These are phyloP conservation scores for Myrmophylax atrothorax DNA, from an alignment of 2,113 vertebrate species.

Conservation along the genomic window DNA sequence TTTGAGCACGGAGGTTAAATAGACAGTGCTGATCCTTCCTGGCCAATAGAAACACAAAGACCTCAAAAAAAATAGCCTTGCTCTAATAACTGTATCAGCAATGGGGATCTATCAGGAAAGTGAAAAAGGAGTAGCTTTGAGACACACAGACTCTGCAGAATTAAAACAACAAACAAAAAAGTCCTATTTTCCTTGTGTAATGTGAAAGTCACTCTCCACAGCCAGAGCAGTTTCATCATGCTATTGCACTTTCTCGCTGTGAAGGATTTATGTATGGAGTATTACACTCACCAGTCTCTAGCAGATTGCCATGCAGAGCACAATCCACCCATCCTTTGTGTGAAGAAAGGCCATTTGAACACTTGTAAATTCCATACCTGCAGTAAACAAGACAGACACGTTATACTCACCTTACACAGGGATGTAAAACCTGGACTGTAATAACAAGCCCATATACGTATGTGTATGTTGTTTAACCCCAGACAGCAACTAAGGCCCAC, in stretches of 20 bases:
- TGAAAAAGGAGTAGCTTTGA: background rate
- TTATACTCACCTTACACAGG: background rate
- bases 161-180: background rate
- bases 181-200: background rate
- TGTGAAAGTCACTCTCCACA: background rate
- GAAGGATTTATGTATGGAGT: background rate
- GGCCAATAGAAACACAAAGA: background rate
- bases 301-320: background rate
- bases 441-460: background rate
- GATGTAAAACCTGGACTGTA: background rate
- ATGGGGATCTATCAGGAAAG: background rate
- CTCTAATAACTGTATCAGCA: background rate
- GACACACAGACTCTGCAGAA: background rate
- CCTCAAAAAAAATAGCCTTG: background rate
- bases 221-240: background rate
- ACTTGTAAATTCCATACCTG: background rate
- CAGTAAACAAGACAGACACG: background rate
- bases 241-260: background rate
- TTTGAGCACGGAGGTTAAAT: background rate
- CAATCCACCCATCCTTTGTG: background rate
- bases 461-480: background rate
- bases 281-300: background rate
- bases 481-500: background rate
- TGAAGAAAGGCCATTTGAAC: background rate
- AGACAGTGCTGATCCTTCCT: background rate